Conservation (phyloP, 2,888 invertebrate genomes). For the Branchipolynoe longqiensis region DNA sequence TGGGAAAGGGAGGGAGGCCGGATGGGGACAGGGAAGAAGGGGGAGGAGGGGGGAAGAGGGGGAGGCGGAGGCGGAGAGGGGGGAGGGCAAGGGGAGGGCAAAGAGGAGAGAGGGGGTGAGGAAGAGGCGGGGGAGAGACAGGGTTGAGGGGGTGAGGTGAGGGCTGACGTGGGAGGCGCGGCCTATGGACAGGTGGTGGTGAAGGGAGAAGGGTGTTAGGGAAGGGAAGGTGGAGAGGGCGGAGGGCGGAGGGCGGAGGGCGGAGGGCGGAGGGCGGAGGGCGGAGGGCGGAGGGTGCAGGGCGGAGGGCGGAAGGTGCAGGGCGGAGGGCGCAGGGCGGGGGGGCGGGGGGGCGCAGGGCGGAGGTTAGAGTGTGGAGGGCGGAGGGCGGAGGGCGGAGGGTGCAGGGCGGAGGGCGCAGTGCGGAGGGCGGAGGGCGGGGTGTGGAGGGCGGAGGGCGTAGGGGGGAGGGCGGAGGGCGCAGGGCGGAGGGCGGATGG, state of each 20-base stretch:
- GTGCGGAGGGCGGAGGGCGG: neutral
- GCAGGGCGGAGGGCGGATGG: neutral
- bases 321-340: neutral
- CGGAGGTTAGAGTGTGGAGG: neutral
- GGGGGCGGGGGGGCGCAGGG: neutral
- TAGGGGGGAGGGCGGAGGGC: neutral
- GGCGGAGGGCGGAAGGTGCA: neutral
- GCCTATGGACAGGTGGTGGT: no score
- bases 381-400: neutral
- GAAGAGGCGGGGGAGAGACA: neutral
- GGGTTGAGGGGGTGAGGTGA: neutral
- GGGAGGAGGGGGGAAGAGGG: neutral
- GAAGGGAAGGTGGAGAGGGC: neutral
- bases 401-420: neutral
- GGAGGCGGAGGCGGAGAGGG: neutral
- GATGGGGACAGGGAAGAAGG: neutral
- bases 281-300: neutral
- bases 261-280: neutral
- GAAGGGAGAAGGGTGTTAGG: neutral
- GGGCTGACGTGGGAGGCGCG: neutral
- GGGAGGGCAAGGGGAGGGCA: neutral
- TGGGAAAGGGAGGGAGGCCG: neutral
- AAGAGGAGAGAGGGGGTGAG: neutral
- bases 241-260: neutral
- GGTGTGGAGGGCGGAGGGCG: neutral